These are phyloP conservation scores for Megaptera novaeangliae DNA, from an alignment of 2,113 vertebrate genomes.

Conservation along the genomic window DNA sequence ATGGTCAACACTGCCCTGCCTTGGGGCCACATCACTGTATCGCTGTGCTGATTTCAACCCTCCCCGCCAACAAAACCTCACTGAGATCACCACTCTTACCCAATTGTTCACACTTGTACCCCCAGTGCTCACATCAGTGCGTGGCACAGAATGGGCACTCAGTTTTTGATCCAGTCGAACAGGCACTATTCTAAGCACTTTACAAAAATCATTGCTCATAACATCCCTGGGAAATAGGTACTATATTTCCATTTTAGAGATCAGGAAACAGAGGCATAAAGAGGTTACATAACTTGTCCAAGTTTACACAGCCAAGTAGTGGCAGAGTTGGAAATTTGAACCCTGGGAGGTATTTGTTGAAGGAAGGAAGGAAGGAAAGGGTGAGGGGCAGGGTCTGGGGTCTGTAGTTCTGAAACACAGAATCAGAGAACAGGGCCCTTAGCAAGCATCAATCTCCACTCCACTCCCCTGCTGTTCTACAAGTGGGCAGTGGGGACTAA, in stretches of 20 bases:
- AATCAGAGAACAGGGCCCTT: not conserved
- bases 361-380: not conserved
- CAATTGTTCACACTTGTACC: not conserved
- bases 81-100: not conserved
- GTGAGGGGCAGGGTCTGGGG: not conserved
- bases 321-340: not conserved
- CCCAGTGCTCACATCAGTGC: not conserved
- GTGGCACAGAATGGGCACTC: not conserved
- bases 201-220: not conserved
- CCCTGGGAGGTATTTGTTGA: not conserved
- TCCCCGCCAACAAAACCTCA: not conserved
- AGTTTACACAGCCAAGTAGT: not conserved
- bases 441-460: not conserved
- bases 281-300: not conserved
- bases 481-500: not conserved
- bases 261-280: not conserved
- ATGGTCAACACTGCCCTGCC: no score
- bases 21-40: not conserved
- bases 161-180: not conserved
- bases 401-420: not conserved
- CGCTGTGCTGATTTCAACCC: not conserved
- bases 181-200: not conserved
- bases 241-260: not conserved
- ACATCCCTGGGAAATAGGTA: not conserved
- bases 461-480: accelerated